Evolutionary conservation across 2,888 invertebrate species (phyloP).

Genomic region (Lasioglossum leucozonium): DNA sequence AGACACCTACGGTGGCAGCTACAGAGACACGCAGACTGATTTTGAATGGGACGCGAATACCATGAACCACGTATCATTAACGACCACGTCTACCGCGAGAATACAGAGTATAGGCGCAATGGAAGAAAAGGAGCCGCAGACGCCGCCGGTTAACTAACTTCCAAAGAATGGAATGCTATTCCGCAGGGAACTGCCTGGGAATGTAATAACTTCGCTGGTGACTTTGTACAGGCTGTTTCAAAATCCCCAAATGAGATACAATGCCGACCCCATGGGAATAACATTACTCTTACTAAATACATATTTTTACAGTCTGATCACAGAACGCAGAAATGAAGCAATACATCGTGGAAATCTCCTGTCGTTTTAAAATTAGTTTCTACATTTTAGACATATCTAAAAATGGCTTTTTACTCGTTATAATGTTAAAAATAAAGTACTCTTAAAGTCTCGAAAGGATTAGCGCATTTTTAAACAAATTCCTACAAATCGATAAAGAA

Average conservation of each 20-base stretch:
- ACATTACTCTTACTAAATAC: neutral
- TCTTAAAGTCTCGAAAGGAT: too few relatives aligned
- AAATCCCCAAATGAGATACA: neutral
- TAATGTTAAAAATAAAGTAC: too few relatives aligned
- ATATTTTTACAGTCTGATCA: neutral
- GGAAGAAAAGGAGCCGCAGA: conserved; percentile 33
- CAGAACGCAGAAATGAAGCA: neutral
- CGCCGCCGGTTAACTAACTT: conserved; percentile 40
- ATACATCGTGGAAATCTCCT: neutral
- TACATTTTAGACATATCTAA: neutral
- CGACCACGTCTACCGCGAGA: neutral
- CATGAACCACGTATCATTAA: conserved; percentile 16
- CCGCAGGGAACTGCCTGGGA: conserved; percentile 26
- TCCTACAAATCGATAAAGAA: neutral
- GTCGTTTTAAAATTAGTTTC: neutral
- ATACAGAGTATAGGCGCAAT: neutral
- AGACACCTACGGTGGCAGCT: neutral
- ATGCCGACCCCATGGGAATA: neutral
- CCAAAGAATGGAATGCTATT: conserved; percentile 15
- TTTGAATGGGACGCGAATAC: conserved; percentile 19
- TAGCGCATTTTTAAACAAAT: neutral
- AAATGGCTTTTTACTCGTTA: neutral
- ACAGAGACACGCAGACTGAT: neutral
- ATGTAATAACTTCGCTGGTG: conserved; percentile 26
- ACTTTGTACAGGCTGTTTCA: neutral